Evolutionary conservation across 2,113 vertebrate genomes (phyloP).

Genomic region (Neolamprologus tretocephalus): DNA sequence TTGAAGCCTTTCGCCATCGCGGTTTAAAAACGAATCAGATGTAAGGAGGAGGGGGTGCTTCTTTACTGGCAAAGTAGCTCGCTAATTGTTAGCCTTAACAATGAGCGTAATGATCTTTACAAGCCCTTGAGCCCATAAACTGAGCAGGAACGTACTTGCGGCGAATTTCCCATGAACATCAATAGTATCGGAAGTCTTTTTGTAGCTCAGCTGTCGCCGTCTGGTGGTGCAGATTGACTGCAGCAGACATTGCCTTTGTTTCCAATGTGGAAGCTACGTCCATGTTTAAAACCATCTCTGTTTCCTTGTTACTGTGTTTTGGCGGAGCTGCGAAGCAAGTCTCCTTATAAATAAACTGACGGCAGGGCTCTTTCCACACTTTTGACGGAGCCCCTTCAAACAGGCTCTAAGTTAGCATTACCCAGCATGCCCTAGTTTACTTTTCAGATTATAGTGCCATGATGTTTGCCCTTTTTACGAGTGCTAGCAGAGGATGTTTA

Average conservation of each 20-base stretch:
- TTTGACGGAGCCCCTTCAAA: rapidly evolving
- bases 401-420: neutral
- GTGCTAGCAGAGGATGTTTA: neutral
- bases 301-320: neutral
- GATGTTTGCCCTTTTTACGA: neutral
- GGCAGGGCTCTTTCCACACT: neutral
- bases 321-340: neutral
- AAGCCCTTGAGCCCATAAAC: neutral
- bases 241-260: neutral
- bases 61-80: neutral
- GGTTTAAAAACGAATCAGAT: neutral
- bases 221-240: rapidly evolving
- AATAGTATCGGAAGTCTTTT: neutral
- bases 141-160: neutral
- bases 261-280: neutral
- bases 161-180: neutral
- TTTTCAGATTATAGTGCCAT: neutral
- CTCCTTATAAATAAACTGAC: neutral
- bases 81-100: neutral
- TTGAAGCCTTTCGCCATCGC: rapidly evolving
- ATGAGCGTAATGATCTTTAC: neutral
- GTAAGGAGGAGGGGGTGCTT: neutral
- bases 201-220: neutral
- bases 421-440: neutral
- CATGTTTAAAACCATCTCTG: neutral